A percentile compares a stretch with the other conserved stretches of the same genome.
Evolutionary conservation across 2,888 invertebrate genomes (phyloP).

Genomic region (Drosophila incognita): DNA sequence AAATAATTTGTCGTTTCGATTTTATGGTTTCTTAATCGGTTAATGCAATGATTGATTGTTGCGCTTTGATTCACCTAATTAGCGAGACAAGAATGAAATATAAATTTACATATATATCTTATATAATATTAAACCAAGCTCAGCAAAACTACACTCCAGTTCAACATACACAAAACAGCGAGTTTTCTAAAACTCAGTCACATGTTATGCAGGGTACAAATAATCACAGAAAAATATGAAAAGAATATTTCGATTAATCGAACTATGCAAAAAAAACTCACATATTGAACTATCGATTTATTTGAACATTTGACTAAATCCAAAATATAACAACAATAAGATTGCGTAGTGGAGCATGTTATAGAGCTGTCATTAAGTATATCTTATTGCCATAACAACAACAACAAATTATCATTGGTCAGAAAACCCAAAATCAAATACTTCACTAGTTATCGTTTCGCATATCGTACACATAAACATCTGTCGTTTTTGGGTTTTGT

Average conservation of each 20-base stretch:
- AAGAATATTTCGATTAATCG: background rate
- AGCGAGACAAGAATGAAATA: conserved; percentile 68
- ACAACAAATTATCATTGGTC: conserved; percentile 18
- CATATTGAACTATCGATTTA: conserved; percentile 17
- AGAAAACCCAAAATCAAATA: conserved; percentile 9
- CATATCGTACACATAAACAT: conserved; percentile 16
- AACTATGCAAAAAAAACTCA: conserved; percentile 9
- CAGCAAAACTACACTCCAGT: conserved; percentile 36
- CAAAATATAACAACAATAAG: conserved; percentile 35
- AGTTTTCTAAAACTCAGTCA: conserved; percentile 12
- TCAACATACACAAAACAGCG: conserved; percentile 20
- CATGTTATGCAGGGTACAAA: conserved; percentile 19
- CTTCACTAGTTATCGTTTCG: conserved; percentile 40
- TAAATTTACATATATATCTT: conserved; percentile 20
- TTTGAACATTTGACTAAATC: conserved; percentile 14
- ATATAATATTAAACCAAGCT: conserved; percentile 32
- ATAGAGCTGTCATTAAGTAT: conserved; percentile 58
- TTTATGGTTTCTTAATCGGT: conserved; percentile 49
- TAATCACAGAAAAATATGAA: background rate
- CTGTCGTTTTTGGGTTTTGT: conserved; percentile 37
- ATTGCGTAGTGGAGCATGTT: conserved; percentile 70
- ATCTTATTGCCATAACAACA: conserved; percentile 42
- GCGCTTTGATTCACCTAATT: conserved; percentile 76
- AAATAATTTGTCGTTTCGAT: conserved; percentile 23
- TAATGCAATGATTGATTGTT: conserved; percentile 74